These are phyloP conservation scores for Anguilla megastoma DNA, from an alignment of 2,797 vertebrate species.

Conservation along the genomic window DNA sequence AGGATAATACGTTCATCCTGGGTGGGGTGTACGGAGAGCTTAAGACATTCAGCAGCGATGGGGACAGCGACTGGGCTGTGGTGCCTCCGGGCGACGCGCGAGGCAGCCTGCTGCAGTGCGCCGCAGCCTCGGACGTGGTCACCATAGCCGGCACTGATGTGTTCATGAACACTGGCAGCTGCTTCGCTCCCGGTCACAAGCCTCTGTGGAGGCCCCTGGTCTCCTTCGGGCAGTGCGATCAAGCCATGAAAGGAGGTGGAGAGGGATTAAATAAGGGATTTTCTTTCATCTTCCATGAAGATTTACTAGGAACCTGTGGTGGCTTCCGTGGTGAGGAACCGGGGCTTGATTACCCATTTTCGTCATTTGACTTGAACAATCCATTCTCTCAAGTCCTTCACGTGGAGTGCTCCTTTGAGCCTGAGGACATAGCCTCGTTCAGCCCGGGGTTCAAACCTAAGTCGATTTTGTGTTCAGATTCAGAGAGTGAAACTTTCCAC, in stretches of 20 bases:
- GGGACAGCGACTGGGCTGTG: slow-evolving; percentile 90
- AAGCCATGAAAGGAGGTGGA: slow-evolving; percentile 79
- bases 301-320: slow-evolving; percentile 92
- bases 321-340: slow-evolving; percentile 90
- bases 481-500: slow-evolving; percentile 87
- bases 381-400: slow-evolving; percentile 98
- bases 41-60: slow-evolving; percentile 84
- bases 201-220: slow-evolving; percentile 92
- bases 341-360: slow-evolving; percentile 90
- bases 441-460: slow-evolving; percentile 97
- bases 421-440: slow-evolving; percentile 93
- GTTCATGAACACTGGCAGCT: slow-evolving; percentile 92
- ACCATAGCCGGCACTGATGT: slow-evolving; percentile 94
- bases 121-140: slow-evolving; percentile 87
- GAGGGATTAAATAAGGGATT: slow-evolving; percentile 92
- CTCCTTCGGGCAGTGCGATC: slow-evolving; percentile 89
- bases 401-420: slow-evolving; percentile 97
- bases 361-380: slow-evolving; percentile 94
- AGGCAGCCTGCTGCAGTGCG: slow-evolving; percentile 85
- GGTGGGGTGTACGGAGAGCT: slow-evolving; percentile 97
- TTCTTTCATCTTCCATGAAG: slow-evolving; percentile 99
- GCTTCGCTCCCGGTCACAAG: slow-evolving; percentile 92
- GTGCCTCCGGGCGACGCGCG: slow-evolving; percentile 80
- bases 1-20: slow-evolving; percentile 90
- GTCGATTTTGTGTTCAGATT: slow-evolving; percentile 95